phyloP scores from a whole-genome alignment of 2,113 vertebrate species.

The Rissa tridactyla region DNA sequence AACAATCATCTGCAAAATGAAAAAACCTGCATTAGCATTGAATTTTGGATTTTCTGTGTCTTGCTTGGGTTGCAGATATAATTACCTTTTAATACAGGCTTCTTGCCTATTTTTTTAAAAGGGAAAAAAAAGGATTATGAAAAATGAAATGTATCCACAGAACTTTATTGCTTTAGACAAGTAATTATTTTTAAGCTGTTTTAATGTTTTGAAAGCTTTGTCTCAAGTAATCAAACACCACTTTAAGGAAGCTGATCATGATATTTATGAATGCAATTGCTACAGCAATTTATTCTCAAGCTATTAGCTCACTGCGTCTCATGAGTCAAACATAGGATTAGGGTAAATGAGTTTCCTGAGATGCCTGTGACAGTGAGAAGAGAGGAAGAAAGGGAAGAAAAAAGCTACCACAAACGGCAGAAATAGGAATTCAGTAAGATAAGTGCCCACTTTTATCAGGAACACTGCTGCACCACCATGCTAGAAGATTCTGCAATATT shows the following conservation, averaged over 20 bases:
- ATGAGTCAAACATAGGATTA: neutral
- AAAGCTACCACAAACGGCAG: neutral
- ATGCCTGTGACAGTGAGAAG: neutral
- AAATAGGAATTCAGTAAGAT: neutral
- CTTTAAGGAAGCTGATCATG: neutral
- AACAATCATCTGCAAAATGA: slow-evolving; percentile 27
- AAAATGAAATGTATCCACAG: neutral
- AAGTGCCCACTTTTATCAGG: neutral
- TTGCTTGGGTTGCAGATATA: slow-evolving; percentile 28
- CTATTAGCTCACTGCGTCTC: neutral
- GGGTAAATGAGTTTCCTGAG: neutral
- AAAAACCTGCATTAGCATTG: neutral
- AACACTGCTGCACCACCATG: neutral
- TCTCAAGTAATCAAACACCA: slow-evolving; percentile 16
- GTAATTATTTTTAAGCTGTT: slow-evolving; percentile 20
- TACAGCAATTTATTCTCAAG: slow-evolving; percentile 15
- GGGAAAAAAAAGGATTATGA: neutral
- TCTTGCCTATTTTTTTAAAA: slow-evolving; percentile 18
- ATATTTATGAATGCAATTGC: slow-evolving; percentile 5
- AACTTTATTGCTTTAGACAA: neutral
- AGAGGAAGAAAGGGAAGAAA: neutral
- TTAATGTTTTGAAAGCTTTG: slow-evolving; percentile 33
- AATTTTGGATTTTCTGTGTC: neutral
- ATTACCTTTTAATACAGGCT: slow-evolving; percentile 9
- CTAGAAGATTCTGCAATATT: neutral